phyloP scores from a whole-genome alignment of 2,113 vertebrate genomes.

The Epinephelus cyanopodus region DNA sequence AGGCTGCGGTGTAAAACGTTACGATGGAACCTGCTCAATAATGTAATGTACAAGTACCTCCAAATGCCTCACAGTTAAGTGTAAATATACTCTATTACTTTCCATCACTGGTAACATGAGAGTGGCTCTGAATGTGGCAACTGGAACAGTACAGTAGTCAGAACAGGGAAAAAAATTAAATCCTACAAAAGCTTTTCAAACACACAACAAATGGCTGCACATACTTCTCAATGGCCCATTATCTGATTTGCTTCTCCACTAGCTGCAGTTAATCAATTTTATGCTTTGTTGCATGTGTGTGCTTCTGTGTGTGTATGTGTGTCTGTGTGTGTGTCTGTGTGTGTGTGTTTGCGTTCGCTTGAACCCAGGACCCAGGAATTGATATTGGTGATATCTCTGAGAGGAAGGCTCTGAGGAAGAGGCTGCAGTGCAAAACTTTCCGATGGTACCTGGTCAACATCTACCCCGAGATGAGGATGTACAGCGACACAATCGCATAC shows the following conservation, averaged over 20 bases:
- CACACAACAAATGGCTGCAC: constrained; percentile 35
- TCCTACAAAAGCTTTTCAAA: constrained; percentile 32
- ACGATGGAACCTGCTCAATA: too few relatives aligned
- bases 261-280: constrained; percentile 44
- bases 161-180: constrained; percentile 43
- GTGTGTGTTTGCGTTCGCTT: constrained; percentile 17
- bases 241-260: constrained; percentile 42
- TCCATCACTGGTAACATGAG: not conserved
- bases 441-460: constrained; percentile 98
- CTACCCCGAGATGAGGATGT: constrained; percentile 98
- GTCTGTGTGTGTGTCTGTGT: constrained; percentile 1
- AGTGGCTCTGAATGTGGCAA: not conserved
- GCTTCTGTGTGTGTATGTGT: constrained; percentile 1
- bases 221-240: constrained; percentile 25
- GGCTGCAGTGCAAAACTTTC: constrained; percentile 97
- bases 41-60: not conserved
- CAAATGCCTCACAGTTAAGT: not conserved
- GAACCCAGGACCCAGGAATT: constrained; percentile 92
- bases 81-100: constrained; percentile 8
- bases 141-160: constrained; percentile 6
- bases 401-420: constrained; percentile 95
- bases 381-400: constrained; percentile 96
- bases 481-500: constrained; percentile 94
- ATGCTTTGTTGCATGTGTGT: constrained; percentile 26
- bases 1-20: too few relatives aligned